Conservation (phyloP, 2,888 invertebrate species). For the Nemurella pictetii region DNA sequence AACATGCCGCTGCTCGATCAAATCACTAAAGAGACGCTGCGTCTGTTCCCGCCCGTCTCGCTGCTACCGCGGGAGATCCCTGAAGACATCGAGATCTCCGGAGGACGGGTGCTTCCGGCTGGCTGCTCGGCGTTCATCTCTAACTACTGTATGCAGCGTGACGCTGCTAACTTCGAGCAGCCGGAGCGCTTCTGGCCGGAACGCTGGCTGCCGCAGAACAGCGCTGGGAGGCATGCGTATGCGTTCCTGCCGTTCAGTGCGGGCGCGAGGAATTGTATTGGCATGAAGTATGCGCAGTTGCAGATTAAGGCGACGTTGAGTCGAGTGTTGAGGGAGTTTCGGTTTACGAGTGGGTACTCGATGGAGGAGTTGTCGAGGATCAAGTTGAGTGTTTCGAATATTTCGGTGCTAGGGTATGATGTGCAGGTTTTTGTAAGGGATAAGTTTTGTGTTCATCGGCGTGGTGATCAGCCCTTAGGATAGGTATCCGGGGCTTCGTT, state of each 20-base stretch:
- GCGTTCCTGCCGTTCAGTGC: constrained; percentile 41
- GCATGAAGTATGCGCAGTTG: constrained; percentile 41
- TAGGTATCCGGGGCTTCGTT: too few relatives aligned
- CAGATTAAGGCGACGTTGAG: constrained; percentile 41
- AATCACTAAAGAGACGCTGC: not conserved
- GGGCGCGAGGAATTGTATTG: constrained; percentile 42
- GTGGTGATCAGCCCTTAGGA: too few relatives aligned
- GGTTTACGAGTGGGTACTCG: not conserved
- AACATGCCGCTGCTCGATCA: not conserved
- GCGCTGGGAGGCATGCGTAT: constrained; percentile 36
- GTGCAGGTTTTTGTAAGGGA: not conserved
- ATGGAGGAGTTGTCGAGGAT: not conserved
- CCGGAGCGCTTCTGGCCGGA: constrained; percentile 41
- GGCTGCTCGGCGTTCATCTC: constrained; percentile 37
- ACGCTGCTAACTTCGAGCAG: constrained; percentile 36
- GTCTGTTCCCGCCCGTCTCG: not conserved
- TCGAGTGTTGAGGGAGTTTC: constrained; percentile 37
- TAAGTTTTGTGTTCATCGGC: too few relatives aligned
- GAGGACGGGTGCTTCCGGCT: constrained; percentile 29
- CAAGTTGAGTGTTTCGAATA: not conserved
- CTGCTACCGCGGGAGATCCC: constrained; percentile 27
- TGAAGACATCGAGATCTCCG: constrained; percentile 36
- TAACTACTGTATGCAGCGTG: constrained; percentile 35
- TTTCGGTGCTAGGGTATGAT: not conserved
- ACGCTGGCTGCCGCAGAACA: constrained; percentile 40